Base-by-base conservation (phyloP, 2,888 invertebrate species). In the Ethmia dodecea region DNA sequence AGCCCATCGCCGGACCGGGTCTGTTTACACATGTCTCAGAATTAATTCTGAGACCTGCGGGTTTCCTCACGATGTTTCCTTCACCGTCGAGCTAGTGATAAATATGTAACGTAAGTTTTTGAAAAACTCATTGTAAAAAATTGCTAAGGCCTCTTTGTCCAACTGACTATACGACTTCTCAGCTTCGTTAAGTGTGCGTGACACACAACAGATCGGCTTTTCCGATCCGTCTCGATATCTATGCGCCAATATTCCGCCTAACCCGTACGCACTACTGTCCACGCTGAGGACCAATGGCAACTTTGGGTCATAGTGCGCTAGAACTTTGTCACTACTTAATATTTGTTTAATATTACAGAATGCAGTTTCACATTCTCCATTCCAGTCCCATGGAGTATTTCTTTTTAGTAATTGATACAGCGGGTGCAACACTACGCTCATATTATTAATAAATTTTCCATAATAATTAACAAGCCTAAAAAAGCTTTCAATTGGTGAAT, bases 391-490 rank as follows among this genome's bases (percentile, higher is more conserved):
- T 5, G 10, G 20, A 6, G 16, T 14, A 2, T 22, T 18, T n/a
- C 32, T 35, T 13, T 28, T 32, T 15, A 33, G 6, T 5, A 35
- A 22, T 2, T 14, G 10, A 13, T 35, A 33, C 9, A 39, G 13
- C 2, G 39, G 39, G 1, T 8, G 3, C 13, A 39, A 20, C 6
- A 30, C 13, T 6, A 8, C 10, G 13, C 20, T 22, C 11, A 39
- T 25, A 15, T 35, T 30, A 3, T 16, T n/a, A 4, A 35, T 29
- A 12, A 39, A 39, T 18, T 36, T 33, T 6, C 25, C 18, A 14
- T 33, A 40, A 18, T 26, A 40, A n/a, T 40, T 37, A 2, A 34
- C 30, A 11, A 40, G 2, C 40, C 40, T 13, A 40, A 12, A 13
- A 36, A 36, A 1, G 33, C 8, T 25, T 31, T 33, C 6, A 40